A percentile compares a stretch with the other conserved stretches of the same genome.
These are phyloP conservation scores for Omphaloscelis lunosa DNA, from an alignment of 2,888 invertebrate species.

Conservation along the genomic window DNA sequence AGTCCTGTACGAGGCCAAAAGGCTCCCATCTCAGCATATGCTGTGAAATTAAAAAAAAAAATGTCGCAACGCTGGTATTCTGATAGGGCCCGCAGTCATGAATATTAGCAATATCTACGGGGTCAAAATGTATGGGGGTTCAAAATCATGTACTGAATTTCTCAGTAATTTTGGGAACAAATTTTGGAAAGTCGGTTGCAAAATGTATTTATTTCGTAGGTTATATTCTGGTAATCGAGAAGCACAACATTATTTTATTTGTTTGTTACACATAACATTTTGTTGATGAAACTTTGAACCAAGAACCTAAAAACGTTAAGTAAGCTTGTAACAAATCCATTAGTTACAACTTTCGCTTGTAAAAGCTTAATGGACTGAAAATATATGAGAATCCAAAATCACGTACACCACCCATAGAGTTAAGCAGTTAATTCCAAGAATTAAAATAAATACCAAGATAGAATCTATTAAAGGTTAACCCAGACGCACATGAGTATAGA, in stretches of 20 bases:
- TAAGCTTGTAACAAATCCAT: background rate
- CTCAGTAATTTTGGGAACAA: background rate
- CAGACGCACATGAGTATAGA: conserved; percentile 25
- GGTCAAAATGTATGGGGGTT: no score
- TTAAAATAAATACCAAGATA: conserved; percentile 29
- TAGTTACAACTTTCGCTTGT: background rate
- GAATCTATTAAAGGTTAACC: conserved; percentile 5
- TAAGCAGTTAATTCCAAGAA: conserved; percentile 22
- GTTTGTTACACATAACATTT: background rate
- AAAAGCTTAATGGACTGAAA: background rate
- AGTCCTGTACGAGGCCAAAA: no score
- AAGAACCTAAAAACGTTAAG: background rate
- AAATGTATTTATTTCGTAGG: background rate
- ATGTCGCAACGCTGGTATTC: no score
- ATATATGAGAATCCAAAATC: conserved; percentile 1
- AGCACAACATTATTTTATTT: background rate
- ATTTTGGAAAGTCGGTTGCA: no score
- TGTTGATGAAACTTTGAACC: background rate
- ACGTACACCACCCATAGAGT: conserved; percentile 7
- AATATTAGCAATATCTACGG: no score
- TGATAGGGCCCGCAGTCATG: no score
- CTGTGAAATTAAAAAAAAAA: no score
- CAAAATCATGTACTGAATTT: no score
- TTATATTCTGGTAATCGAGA: background rate
- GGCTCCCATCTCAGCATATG: no score